Percentiles rank a stretch among this genome's conserved stretches.
phyloP scores from a whole-genome alignment of 2,888 invertebrate species.

The Boloria euphrosyne region DNA sequence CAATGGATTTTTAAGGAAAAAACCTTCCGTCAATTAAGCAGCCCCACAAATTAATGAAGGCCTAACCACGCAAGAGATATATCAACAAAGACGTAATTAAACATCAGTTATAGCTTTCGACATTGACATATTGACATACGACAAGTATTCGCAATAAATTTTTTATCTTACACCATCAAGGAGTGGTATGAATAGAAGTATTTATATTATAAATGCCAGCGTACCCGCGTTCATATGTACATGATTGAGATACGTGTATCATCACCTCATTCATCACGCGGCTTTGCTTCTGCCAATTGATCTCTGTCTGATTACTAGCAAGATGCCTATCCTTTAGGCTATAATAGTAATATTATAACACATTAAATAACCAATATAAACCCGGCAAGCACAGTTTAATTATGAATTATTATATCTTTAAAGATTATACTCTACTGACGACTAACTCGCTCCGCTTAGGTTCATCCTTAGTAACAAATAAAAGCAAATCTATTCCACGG shows the following conservation, averaged over 20 bases:
- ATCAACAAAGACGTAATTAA: constrained; percentile 10
- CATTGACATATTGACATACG: constrained; percentile 20
- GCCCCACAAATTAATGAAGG: not conserved
- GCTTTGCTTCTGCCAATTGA: constrained; percentile 7
- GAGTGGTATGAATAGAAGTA: constrained; percentile 10
- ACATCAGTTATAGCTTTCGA: not conserved
- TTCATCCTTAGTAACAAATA: too few relatives aligned
- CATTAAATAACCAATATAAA: too few relatives aligned
- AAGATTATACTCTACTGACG: not conserved
- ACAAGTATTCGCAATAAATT: constrained; percentile 24
- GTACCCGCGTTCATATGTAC: constrained; percentile 1
- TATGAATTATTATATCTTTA: too few relatives aligned
- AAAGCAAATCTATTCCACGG: too few relatives aligned
- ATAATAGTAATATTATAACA: not conserved
- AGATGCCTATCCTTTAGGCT: too few relatives aligned
- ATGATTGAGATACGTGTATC: constrained; percentile 23
- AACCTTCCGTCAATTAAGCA: not conserved
- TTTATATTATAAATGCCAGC: constrained; percentile 19
- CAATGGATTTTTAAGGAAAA: not conserved
- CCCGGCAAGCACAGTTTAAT: too few relatives aligned
- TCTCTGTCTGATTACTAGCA: too few relatives aligned
- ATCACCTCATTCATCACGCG: constrained; percentile 28
- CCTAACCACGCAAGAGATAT: not conserved
- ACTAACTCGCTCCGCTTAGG: too few relatives aligned
- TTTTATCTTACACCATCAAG: constrained; percentile 14